A percentile compares a stretch with the other conserved stretches of the same genome.
Evolutionary conservation across 2,113 vertebrate genomes (phyloP).

Genomic region (Sardina pilchardus): DNA sequence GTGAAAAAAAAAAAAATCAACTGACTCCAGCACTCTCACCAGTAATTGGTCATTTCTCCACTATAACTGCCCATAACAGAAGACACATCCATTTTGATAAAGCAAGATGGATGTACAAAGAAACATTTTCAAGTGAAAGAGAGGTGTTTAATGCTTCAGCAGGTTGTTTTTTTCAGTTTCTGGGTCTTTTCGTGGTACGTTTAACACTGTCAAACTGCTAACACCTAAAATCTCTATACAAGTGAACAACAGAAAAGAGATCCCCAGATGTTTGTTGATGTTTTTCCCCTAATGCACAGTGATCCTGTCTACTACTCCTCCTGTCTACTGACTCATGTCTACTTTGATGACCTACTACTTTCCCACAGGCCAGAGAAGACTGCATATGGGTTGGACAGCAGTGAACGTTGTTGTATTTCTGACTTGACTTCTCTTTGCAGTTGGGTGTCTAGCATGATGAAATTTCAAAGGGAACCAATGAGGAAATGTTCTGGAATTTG

Average conservation of each 20-base stretch:
- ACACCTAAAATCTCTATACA: background rate
- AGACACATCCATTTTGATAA: background rate
- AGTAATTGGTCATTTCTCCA: background rate
- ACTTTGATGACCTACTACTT: background rate
- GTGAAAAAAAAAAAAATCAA: background rate
- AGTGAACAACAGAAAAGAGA: background rate
- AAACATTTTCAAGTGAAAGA: slow-evolving; percentile 50
- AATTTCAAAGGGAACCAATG: slow-evolving; percentile 53
- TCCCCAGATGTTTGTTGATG: background rate
- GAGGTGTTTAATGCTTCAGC: slow-evolving; percentile 36
- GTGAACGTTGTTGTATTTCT: background rate
- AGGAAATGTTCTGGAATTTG: slow-evolving; percentile 69
- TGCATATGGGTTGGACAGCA: background rate
- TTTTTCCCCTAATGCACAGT: background rate
- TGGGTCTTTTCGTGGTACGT: background rate
- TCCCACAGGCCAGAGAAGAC: background rate
- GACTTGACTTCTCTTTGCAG: slow-evolving; percentile 56
- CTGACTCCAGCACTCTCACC: background rate
- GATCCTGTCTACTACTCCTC: background rate
- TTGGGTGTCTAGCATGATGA: slow-evolving; percentile 61
- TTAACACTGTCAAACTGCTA: background rate
- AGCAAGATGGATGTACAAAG: background rate
- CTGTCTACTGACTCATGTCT: too few relatives aligned
- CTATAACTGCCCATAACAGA: background rate
- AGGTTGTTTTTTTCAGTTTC: slow-evolving; percentile 11